phyloP scores from a whole-genome alignment of 2,113 vertebrate genomes.

The Cebus imitator region DNA sequence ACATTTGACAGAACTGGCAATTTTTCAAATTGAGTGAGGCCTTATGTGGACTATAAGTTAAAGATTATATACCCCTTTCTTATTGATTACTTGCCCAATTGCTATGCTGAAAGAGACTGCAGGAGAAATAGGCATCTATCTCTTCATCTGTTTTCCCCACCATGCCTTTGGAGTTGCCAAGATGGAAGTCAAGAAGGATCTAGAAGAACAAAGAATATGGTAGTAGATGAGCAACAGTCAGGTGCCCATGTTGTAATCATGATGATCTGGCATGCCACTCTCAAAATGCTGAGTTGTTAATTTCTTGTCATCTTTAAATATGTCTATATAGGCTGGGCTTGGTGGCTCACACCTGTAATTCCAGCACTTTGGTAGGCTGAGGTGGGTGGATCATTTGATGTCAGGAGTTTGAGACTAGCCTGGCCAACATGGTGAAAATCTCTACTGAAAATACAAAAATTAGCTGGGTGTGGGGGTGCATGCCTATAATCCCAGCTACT shows the following conservation, averaged over 20 bases:
- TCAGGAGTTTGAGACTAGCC: too few relatives aligned
- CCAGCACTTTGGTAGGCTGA: too few relatives aligned
- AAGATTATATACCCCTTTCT: background rate
- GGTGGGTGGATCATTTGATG: too few relatives aligned
- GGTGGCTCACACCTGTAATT: too few relatives aligned
- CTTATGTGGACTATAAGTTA: background rate
- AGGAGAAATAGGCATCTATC: background rate
- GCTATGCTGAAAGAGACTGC: background rate
- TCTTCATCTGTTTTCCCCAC: slow-evolving; percentile 12
- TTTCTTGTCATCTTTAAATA: slow-evolving; percentile 9
- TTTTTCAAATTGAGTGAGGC: slow-evolving; percentile 83
- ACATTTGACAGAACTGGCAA: slow-evolving; percentile 92
- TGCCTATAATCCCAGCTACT: too few relatives aligned
- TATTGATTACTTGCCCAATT: background rate
- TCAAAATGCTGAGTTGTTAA: background rate
- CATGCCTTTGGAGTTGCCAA: background rate
- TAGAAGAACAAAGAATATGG: background rate
- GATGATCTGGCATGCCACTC: background rate
- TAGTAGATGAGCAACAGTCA: background rate
- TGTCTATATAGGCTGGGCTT: too few relatives aligned
- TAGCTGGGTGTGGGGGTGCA: too few relatives aligned
- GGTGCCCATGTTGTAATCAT: background rate
- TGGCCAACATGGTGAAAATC: too few relatives aligned
- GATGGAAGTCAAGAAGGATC: background rate
- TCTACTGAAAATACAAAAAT: too few relatives aligned